Conservation (phyloP, 2,113 vertebrate species). For the Xerus inauris region DNA sequence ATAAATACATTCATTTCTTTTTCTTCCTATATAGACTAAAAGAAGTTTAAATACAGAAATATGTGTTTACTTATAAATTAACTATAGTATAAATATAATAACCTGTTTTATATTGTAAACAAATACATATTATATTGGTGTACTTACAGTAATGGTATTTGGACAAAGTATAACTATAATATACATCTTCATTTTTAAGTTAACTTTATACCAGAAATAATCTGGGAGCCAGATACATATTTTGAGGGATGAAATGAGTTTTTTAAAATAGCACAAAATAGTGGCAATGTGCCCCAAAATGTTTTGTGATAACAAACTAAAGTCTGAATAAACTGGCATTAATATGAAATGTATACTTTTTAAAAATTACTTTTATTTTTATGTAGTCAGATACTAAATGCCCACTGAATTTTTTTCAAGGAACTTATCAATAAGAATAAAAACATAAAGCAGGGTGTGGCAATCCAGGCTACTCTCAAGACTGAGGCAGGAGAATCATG, state of each 20-base stretch:
- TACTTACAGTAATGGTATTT: neutral
- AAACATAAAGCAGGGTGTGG: neutral
- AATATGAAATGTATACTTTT: neutral
- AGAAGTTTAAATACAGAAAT: neutral
- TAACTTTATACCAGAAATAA: slow-evolving; percentile 22
- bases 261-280: neutral
- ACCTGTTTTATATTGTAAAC: neutral
- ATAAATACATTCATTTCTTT: neutral
- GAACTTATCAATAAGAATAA: neutral
- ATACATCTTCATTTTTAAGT: slow-evolving; percentile 5
- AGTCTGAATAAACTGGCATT: neutral
- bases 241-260: neutral
- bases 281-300: neutral
- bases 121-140: neutral
- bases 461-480: neutral
- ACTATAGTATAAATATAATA: neutral
- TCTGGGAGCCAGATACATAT: neutral
- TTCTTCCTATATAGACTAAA: neutral
- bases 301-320: neutral
- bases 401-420: slow-evolving; percentile 20
- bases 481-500: neutral
- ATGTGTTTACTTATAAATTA: neutral
- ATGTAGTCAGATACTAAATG: neutral
- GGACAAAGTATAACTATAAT: neutral
- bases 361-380: slow-evolving; percentile 5